Percentiles rank a stretch among this genome's conserved stretches.
phyloP scores from a whole-genome alignment of 2,888 invertebrate species.

The Eristalinus sepulchralis region DNA sequence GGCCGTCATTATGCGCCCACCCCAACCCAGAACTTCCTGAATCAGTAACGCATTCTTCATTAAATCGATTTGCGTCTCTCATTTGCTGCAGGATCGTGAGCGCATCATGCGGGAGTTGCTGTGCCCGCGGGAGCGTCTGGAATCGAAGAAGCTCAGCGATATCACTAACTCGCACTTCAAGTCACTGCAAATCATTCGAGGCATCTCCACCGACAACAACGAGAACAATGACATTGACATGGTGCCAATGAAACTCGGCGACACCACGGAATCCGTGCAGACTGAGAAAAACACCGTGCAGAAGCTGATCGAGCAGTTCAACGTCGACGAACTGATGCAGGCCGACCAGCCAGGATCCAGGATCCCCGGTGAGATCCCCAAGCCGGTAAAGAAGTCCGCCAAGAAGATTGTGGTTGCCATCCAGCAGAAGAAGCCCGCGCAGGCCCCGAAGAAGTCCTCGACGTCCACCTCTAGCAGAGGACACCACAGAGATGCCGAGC shows the following conservation, averaged over 20 bases:
- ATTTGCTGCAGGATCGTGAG: constrained; percentile 76
- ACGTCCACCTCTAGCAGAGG: constrained; percentile 17
- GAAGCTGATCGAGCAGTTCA: constrained; percentile 77
- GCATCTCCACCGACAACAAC: constrained; percentile 79
- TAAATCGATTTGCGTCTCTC: constrained; percentile 5
- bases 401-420: constrained; percentile 75
- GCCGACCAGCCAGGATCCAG: constrained; percentile 76
- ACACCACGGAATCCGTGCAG: constrained; percentile 73
- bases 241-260: constrained; percentile 72
- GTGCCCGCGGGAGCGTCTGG: constrained; percentile 78
- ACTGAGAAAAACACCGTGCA: constrained; percentile 76
- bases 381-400: constrained; percentile 77
- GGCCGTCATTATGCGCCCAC: neutral
- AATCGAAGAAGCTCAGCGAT: constrained; percentile 78
- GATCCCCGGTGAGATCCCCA: constrained; percentile 77
- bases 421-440: constrained; percentile 59
- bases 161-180: constrained; percentile 79
- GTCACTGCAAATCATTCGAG: constrained; percentile 79
- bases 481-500: constrained; percentile 31
- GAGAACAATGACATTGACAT: constrained; percentile 80
- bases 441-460: constrained; percentile 39
- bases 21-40: neutral
- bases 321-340: constrained; percentile 79
- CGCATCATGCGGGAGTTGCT: constrained; percentile 76
- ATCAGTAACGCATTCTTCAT: constrained; percentile 16